A percentile compares a stretch with the other conserved stretches of the same genome.
Conservation (phyloP, 2,113 vertebrate genomes). For the Alouatta palliata region DNA sequence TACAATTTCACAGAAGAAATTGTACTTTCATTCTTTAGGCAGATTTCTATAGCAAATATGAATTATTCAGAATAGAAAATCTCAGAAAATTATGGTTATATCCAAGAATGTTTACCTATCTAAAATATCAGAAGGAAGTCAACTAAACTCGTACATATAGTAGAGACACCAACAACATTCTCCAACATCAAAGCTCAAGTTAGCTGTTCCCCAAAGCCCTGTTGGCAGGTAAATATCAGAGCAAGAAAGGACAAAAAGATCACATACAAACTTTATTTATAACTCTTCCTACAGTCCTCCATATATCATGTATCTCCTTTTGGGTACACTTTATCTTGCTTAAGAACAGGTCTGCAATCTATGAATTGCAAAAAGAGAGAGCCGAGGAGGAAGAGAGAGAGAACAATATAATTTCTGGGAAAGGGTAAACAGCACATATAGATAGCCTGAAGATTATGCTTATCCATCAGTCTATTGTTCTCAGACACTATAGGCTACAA, state of each 20-base stretch:
- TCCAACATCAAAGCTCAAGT: not conserved
- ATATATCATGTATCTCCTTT: not conserved
- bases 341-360: not conserved
- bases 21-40: too few relatives aligned
- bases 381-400: not conserved
- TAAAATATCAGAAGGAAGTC: not conserved
- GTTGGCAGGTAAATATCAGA: not conserved
- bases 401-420: not conserved
- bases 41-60: not conserved
- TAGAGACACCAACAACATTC: not conserved
- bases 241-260: not conserved
- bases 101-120: not conserved
- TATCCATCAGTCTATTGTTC: not conserved
- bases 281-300: not conserved
- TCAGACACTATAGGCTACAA: not conserved
- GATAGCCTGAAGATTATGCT: not conserved
- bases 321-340: not conserved
- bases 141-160: not conserved
- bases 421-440: accelerated
- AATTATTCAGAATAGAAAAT: not conserved
- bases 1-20: not conserved
- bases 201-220: not conserved
- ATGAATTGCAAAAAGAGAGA: not conserved
- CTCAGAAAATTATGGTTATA: not conserved
- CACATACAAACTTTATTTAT: not conserved